Conservation (phyloP, 2,888 invertebrate species). For the Alentia gelatinosa region DNA sequence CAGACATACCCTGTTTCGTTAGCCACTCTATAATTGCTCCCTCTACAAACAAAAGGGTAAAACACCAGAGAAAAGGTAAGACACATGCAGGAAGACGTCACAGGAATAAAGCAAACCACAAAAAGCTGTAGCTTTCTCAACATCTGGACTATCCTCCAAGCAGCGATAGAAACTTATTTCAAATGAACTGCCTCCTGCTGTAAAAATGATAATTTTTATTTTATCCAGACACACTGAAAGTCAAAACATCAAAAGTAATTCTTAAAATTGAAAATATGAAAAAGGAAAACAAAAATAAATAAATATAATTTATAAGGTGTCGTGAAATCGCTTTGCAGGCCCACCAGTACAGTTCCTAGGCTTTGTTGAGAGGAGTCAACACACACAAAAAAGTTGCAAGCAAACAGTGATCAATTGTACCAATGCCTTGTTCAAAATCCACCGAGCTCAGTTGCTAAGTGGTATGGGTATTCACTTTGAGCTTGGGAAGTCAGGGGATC, state of each 20-base stretch:
- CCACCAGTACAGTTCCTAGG: background rate
- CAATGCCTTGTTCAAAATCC: background rate
- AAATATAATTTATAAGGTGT: background rate
- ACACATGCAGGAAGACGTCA: background rate
- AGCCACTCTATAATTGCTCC: background rate
- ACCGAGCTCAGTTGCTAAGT: background rate
- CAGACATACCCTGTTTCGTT: background rate
- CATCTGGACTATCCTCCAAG: background rate
- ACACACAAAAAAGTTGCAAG: background rate
- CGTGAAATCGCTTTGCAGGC: background rate
- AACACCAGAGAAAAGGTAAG: background rate
- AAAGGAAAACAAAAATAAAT: background rate
- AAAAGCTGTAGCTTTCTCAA: background rate
- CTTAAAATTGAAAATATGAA: background rate
- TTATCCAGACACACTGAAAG: background rate
- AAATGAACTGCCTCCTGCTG: background rate
- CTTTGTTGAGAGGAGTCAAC: background rate
- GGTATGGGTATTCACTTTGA: background rate
- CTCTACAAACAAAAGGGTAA: background rate
- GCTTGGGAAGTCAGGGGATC: no score
- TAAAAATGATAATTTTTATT: background rate
- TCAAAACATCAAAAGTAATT: background rate
- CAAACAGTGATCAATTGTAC: background rate
- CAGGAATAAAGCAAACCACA: background rate
- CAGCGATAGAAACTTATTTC: no score